Evolutionary conservation across 2,888 invertebrate genomes (phyloP).

Genomic region (Cheilosia grossa): DNA sequence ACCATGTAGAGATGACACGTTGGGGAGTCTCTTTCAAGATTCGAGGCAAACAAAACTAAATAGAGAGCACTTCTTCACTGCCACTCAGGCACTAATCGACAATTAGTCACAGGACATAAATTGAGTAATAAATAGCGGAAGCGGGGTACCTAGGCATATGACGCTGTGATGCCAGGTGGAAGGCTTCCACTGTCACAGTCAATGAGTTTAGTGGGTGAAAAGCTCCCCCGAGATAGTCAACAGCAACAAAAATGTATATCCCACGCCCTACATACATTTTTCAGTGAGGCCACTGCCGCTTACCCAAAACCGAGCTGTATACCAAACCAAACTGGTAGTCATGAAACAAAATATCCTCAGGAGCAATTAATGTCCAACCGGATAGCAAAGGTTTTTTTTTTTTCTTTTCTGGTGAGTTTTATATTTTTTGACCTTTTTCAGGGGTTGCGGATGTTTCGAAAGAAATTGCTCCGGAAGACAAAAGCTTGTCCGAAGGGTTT

Average conservation of each 20-base stretch:
- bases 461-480: too few relatives aligned
- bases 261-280: too few relatives aligned
- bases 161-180: background rate
- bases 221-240: too few relatives aligned
- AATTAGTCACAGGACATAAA: background rate
- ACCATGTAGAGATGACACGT: too few relatives aligned
- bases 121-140: background rate
- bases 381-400: background rate
- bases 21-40: too few relatives aligned
- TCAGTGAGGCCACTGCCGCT: background rate
- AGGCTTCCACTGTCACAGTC: background rate
- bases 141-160: background rate
- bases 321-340: background rate
- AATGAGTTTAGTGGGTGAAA: background rate
- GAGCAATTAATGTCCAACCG: background rate
- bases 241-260: too few relatives aligned
- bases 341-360: background rate
- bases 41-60: background rate
- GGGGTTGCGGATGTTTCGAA: too few relatives aligned
- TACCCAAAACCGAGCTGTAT: background rate
- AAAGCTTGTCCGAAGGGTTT: too few relatives aligned
- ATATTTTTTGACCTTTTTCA: background rate
- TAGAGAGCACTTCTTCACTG: background rate
- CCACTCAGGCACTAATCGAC: background rate
- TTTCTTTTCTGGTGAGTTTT: background rate